Base-by-base conservation (phyloP, 1,140 invertebrate species). In the Magallana ariakensis region DNA sequence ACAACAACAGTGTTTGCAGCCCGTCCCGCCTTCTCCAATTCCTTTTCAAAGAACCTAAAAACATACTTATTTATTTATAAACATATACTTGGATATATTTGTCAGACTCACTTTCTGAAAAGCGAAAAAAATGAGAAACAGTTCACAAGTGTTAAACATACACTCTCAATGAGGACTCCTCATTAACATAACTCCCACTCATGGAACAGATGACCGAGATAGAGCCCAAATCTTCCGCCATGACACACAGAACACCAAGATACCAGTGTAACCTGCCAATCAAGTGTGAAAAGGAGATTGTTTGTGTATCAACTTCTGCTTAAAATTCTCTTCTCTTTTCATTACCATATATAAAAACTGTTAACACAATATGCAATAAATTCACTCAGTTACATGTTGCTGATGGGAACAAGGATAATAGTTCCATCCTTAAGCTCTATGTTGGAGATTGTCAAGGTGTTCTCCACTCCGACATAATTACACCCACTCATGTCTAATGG, bases 1-100 rank as follows among this genome's bases (percentile, higher is more conserved):
- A 60, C 15, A 15, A n/a, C 5, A 60, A 60, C 58, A 60, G 58
- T 60, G 13, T 60, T n/a, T n/a, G 19, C 58, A 15, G 19, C 19
- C 9, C 58, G 33, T 46, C 33, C 58, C 6, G 19, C 11, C 15
- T 60, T 60, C 58, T 60, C 58, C 19, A 60, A 60, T 60, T 60
- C 58, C 58, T 60, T 60, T 60, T 60, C 58, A 60, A 60, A 60
- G 11, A n/a, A 60, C 58, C 58, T 60, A 60, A n/a, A 60, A 60
- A 6, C 15, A 46, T 46, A 46, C 33, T 5, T 46, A 46, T 46
- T 4, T 46, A 46, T 46, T 46, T 46, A 4, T 46, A 46, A 46
- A 46, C 33, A 46, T 46, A 46, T 46, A n/a, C n/a, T 46, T 46
- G 33, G 33, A 46, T 46, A 46, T 46, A 46, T 46, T 46, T 46